A percentile compares a stretch with the other conserved stretches of the same genome.
These are phyloP conservation scores for Cosmia pyralina DNA, from an alignment of 2,888 invertebrate species.

Conservation along the genomic window DNA sequence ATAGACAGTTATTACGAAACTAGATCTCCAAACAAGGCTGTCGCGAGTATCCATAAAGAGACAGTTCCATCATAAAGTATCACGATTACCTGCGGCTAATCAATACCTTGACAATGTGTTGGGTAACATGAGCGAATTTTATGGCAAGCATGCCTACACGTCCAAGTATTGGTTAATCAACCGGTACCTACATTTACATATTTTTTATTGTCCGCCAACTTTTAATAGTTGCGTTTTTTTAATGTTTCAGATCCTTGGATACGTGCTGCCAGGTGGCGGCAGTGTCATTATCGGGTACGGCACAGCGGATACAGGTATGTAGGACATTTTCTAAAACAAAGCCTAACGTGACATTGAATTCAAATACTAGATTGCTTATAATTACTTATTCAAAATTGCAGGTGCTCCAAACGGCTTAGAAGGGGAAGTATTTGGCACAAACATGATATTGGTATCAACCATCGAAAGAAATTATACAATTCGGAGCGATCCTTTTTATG, in stretches of 20 bases:
- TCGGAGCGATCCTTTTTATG: constrained; percentile 73
- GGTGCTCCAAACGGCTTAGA: constrained; percentile 92
- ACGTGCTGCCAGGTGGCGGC: constrained; percentile 90
- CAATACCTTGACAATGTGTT: constrained; percentile 67
- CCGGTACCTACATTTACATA: constrained; percentile 1
- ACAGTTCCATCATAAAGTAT: constrained; percentile 66
- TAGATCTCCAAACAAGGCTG: constrained; percentile 74
- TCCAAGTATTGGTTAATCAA: constrained; percentile 33
- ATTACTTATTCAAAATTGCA: constrained; percentile 64
- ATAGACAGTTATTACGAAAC: constrained; percentile 76
- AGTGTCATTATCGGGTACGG: constrained; percentile 93
- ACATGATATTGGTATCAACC: constrained; percentile 91
- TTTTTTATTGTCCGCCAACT: neutral
- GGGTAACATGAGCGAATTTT: constrained; percentile 58
- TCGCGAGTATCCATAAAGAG: constrained; percentile 65
- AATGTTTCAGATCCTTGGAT: constrained; percentile 88
- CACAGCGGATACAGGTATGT: constrained; percentile 91
- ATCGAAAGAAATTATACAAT: constrained; percentile 84
- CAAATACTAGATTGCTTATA: constrained; percentile 8
- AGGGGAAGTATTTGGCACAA: constrained; percentile 92
- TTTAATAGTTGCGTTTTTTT: constrained; percentile 33
- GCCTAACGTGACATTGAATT: neutral
- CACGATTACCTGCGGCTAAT: constrained; percentile 72
- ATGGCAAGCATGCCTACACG: constrained; percentile 34
- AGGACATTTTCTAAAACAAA: neutral